Evolutionary conservation across 2,888 invertebrate genomes (phyloP).

Genomic region (Apotomis turbidana): DNA sequence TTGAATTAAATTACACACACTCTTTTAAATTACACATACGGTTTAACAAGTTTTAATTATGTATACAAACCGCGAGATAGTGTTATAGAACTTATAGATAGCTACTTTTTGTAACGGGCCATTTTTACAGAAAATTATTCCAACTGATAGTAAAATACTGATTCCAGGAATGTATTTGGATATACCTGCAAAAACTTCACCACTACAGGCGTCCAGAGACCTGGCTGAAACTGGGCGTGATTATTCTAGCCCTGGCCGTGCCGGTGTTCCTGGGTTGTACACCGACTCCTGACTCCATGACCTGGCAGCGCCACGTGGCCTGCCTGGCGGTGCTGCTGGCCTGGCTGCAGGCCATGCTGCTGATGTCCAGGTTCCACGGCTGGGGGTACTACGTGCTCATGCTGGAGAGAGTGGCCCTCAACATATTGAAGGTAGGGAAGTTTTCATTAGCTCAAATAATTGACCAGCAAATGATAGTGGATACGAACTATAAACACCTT

Average conservation of each 20-base stretch:
- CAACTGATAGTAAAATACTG: not conserved
- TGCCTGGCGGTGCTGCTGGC: constrained; percentile 60
- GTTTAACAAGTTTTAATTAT: no score
- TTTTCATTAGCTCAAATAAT: no score
- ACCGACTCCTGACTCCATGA: not conserved
- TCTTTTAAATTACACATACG: no score
- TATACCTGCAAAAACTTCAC: not conserved
- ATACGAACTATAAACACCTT: no score
- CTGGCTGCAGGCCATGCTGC: constrained; percentile 70
- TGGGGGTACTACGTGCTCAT: constrained; percentile 72
- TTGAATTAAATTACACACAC: no score
- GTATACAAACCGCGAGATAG: not conserved
- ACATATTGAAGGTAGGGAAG: constrained; percentile 63
- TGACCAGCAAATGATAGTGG: no score
- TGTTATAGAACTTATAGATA: not conserved
- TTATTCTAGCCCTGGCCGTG: not conserved
- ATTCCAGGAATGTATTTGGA: constrained; percentile 22
- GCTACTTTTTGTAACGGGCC: not conserved
- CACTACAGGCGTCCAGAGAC: constrained; percentile 5
- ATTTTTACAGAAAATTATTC: not conserved
- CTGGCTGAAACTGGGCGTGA: not conserved
- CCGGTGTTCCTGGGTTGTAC: not conserved
- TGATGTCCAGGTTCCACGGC: constrained; percentile 66
- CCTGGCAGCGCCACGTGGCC: constrained; percentile 22
- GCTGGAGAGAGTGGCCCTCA: constrained; percentile 69